These are phyloP conservation scores for Patella pellucida DNA, from an alignment of 2,888 invertebrate species.

Conservation along the genomic window DNA sequence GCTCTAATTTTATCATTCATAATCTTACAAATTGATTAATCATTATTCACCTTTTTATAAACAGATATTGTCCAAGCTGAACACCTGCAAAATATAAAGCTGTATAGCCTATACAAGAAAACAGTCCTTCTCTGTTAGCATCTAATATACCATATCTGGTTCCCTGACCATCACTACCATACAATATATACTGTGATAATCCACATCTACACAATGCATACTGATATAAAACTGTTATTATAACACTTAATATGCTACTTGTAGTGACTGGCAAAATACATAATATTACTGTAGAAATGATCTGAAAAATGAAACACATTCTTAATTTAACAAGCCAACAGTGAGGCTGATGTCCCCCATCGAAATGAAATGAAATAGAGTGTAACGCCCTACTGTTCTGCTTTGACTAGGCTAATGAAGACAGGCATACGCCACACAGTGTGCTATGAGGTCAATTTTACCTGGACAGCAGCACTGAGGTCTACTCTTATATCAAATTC, in stretches of 20 bases:
- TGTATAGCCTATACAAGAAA: slow-evolving; percentile 87
- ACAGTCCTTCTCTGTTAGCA: slow-evolving; percentile 93
- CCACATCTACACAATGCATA: slow-evolving; percentile 75
- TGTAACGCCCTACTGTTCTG: no score
- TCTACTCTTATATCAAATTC: no score
- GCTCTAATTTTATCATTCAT: no score
- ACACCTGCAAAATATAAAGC: slow-evolving; percentile 84
- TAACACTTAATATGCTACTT: slow-evolving; percentile 75
- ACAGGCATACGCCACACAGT: no score
- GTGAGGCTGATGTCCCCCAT: no score
- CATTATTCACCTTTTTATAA: slow-evolving; percentile 51
- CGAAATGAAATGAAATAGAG: no score
- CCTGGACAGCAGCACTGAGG: no score
- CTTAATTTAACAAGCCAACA: no score
- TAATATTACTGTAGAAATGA: slow-evolving; percentile 79
- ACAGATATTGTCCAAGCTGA: slow-evolving; percentile 57
- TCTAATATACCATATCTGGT: slow-evolving; percentile 76
- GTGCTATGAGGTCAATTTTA: no score
- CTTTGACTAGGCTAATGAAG: no score
- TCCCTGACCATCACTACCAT: slow-evolving; percentile 55
- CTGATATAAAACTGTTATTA: slow-evolving; percentile 79
- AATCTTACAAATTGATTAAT: no score
- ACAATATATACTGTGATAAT: slow-evolving; percentile 81
- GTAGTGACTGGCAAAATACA: slow-evolving; percentile 74
- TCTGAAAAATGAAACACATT: slow-evolving; percentile 50